Base-by-base conservation (phyloP, 1,140 invertebrate genomes). In the Streblospio benedicti region DNA sequence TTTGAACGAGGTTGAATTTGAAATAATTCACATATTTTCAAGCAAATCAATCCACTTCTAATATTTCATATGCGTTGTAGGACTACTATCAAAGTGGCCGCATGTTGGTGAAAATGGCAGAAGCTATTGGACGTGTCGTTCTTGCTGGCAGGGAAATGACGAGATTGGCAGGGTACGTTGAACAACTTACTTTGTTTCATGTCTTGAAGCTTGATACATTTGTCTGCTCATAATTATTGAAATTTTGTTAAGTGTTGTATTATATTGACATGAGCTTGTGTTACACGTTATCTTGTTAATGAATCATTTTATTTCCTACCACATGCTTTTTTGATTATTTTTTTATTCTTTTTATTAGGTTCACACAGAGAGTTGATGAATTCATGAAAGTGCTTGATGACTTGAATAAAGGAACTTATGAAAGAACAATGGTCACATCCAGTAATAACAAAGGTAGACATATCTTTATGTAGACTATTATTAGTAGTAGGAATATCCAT, bases 81-180 rank as follows among this genome's bases (percentile, higher is more conserved):
- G 84, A 89, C 69, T 98, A 99, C 71, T 98, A 98, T 75, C 93
- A 90, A 14, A 93, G 90, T 78, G 95, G 95, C 0, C 82, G 94
- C 16, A 98, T 98, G 94, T 80, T 98, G 69, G 85, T 98, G 2
- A 94, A 96, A 74, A 82, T 98, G 77, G 94, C 94, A 0, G 93
- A 97, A 80, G 93, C 94, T 30, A 93, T 98, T 67, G 95, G 94
- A 5, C 83, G 94, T 43, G 79, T 98, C 25, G 90, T 97, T 4
- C 75, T 97, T 47, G 93, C 94, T 28, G 93, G 94, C 2, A 81
- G 93, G 63, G 95, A 99, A 77, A 82, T 98, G 79, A 95, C 92
- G 4, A 83, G 91, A 67, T 75, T 98, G 49, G 91, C 94, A 35
- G 96, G 93, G 69, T 81, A 73, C 60, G 68, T 56, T 12, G 32